Conservation (phyloP, 2,797 vertebrate genomes). For the Pelochelys cantorii region DNA sequence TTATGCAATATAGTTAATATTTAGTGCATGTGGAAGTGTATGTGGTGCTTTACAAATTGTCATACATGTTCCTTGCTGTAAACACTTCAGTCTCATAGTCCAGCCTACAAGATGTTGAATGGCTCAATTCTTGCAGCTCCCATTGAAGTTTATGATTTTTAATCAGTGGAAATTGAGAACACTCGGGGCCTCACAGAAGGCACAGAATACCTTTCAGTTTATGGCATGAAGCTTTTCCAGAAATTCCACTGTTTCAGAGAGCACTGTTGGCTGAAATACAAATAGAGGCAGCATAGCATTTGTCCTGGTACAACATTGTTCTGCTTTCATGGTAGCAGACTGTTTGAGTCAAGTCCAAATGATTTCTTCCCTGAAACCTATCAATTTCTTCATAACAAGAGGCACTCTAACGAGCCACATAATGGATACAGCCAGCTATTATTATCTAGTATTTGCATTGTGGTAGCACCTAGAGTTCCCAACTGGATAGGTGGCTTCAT, state of each 20-base stretch:
- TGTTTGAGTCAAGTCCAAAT: slow-evolving; percentile 28
- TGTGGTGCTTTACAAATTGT: neutral
- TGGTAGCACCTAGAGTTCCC: neutral
- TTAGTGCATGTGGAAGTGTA: neutral
- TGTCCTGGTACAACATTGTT: slow-evolving; percentile 14
- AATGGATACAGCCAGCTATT: neutral
- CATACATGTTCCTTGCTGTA: neutral
- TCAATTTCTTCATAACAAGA: neutral
- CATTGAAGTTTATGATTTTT: neutral
- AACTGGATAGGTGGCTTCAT: neutral
- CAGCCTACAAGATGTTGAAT: accelerated
- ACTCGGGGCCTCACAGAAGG: slow-evolving; percentile 10
- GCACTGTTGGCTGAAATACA: slow-evolving; percentile 12
- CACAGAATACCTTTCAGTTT: neutral
- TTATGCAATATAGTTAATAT: neutral
- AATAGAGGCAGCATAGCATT: neutral
- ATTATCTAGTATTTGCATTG: neutral
- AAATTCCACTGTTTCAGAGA: neutral
- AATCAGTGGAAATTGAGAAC: neutral
- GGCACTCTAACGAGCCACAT: neutral
- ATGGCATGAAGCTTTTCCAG: slow-evolving; percentile 16
- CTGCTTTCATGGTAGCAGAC: slow-evolving; percentile 43
- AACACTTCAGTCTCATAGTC: neutral
- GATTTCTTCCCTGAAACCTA: neutral
- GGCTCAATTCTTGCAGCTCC: neutral